phyloP scores from a whole-genome alignment of 2,888 invertebrate species.

The Xanthia togata region DNA sequence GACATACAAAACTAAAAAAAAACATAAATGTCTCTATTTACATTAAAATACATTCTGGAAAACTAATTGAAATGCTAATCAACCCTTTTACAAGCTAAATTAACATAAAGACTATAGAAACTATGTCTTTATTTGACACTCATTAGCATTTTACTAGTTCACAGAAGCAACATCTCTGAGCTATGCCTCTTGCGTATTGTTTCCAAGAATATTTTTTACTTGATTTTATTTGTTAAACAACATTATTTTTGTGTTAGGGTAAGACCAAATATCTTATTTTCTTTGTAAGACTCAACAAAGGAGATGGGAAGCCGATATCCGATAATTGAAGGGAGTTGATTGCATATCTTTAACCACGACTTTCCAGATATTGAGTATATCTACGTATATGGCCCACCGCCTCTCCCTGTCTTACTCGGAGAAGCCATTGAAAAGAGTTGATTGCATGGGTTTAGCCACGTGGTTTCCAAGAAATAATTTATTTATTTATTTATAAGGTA shows the following conservation, averaged over 20 bases:
- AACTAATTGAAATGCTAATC: constrained; percentile 59
- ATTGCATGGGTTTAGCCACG: not conserved
- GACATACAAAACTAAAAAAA: too few relatives aligned
- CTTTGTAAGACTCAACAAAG: too few relatives aligned
- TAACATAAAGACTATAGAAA: constrained; percentile 44
- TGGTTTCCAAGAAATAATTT: not conserved
- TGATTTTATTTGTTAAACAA: not conserved
- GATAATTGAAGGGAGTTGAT: not conserved
- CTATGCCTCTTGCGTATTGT: not conserved
- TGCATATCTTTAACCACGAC: not conserved
- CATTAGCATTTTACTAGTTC: constrained; percentile 52
- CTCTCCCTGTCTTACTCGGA: not conserved
- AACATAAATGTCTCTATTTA: constrained; percentile 19
- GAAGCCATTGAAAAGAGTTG: not conserved
- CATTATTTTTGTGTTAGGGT: not conserved
- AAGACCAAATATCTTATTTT: not conserved
- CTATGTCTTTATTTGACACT: constrained; percentile 50
- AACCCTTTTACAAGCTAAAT: constrained; percentile 41
- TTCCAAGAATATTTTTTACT: not conserved
- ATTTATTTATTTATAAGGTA: too few relatives aligned
- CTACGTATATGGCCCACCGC: too few relatives aligned
- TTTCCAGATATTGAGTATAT: not conserved
- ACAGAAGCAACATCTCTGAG: constrained; percentile 11
- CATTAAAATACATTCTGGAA: constrained; percentile 32
- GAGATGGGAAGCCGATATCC: not conserved